Evolutionary conservation across 2,797 vertebrate genomes (phyloP), one percentile per base, ranked within the genome.

Genomic region (Clangula hyemalis): DNA sequence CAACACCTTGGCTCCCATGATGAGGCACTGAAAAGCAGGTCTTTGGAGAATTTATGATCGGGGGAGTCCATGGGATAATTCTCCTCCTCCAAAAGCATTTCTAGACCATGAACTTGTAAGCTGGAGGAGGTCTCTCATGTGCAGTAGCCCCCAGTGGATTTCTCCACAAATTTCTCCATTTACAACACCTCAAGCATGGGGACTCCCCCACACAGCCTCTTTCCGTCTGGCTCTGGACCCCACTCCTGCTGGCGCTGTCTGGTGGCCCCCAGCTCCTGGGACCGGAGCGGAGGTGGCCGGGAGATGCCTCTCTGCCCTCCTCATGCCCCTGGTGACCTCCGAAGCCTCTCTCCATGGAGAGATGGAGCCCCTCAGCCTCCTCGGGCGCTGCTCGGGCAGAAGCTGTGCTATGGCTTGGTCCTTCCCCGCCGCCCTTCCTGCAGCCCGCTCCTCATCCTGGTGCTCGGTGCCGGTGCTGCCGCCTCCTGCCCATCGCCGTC

Each of bases 161-260:
- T 79, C 49, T 72, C 41, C 12, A 14, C 27, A 43, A 41, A 21
- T 19, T 30, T 53, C 77, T 69, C 39, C 43, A 27, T 60, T 66
- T 75, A n/a, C 41, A 22, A 56, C 54, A n/a, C 36, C 38, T 27
- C 14, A 4, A 8, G 25, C 54, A 16, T 1, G 1, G 75, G 36
- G 32, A 51, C 21, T 69, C 25, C 51, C 8, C 4, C 4, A 28
- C 66, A 25, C 75, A 54, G 16, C 22, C 0, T 0, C 15, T 64
- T 87, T 60, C 39, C 8, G 1, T 0, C 1, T 36, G 34, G 3
- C 54, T 79, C 76, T 74, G 43, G 39, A 18, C 22, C 41, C 30
- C 17, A 4, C 3, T 82, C 11, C 56, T 73, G 24, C 21, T 70
- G 38, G 11, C 5, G 56, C 18, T 83, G 10, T 27, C 21, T 15